These are phyloP conservation scores for Aurelia coerulea DNA, from an alignment of 30 jellyfish, hydroid and myxozoan genomes.

Conservation along the genomic window DNA sequence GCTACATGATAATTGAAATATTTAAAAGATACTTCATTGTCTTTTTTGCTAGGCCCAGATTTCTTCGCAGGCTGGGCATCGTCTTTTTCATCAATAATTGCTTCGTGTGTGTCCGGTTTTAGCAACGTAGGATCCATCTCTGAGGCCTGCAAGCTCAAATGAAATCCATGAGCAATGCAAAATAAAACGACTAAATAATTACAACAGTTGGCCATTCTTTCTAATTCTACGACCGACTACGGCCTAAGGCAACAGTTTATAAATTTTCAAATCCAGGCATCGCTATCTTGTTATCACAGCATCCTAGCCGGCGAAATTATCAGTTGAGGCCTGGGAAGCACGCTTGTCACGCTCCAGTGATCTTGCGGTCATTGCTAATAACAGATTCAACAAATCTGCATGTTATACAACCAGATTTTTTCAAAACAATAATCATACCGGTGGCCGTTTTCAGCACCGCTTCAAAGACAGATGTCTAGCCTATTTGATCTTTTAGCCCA, in stretches of 20 bases:
- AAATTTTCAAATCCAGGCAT: neutral
- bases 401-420: neutral
- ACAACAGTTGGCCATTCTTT: no score
- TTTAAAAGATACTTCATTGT: slow-evolving; percentile 13
- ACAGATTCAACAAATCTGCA: slow-evolving; percentile 11
- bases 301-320: neutral
- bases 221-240: no score
- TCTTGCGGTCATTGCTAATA: slow-evolving; percentile 69
- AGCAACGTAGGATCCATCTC: slow-evolving; percentile 58
- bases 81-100: slow-evolving; percentile 60
- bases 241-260: no score
- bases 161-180: slow-evolving; percentile 11
- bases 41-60: slow-evolving; percentile 9
- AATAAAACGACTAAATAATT: neutral
- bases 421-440: slow-evolving; percentile 48
- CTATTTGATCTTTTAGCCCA: no score
- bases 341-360: slow-evolving; percentile 69
- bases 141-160: neutral
- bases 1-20: slow-evolving; percentile 39
- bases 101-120: slow-evolving; percentile 52
- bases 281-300: neutral
- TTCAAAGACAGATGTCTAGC: no score
- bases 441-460: slow-evolving; percentile 33
- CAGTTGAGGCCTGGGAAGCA: slow-evolving; percentile 47
- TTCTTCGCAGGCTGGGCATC: slow-evolving; percentile 40